Evolutionary conservation across 2,113 vertebrate species (phyloP).

Genomic region (Chitala chitala): DNA sequence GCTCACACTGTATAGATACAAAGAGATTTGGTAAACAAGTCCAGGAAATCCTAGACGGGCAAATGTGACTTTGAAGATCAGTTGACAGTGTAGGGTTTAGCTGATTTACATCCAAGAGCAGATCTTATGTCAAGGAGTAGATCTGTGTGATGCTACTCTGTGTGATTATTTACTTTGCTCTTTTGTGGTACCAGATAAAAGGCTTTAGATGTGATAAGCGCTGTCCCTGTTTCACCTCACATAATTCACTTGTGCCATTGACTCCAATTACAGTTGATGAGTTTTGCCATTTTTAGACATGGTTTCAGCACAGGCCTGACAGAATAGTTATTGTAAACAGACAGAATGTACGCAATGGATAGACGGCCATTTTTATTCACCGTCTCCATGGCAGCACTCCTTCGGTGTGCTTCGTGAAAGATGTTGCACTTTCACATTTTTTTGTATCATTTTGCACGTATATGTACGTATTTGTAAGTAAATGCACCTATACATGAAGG

Average conservation of each 20-base stretch:
- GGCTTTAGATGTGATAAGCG: background rate
- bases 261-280: background rate
- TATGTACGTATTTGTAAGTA: background rate
- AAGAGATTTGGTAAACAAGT: background rate
- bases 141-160: background rate
- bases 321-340: background rate
- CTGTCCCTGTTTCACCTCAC: background rate
- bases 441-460: background rate
- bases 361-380: background rate
- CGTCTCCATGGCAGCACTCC: background rate
- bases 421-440: background rate
- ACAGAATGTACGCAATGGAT: background rate
- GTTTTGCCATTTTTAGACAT: background rate
- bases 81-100: conserved; percentile 9
- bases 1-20: background rate
- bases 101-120: background rate
- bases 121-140: conserved; percentile 19
- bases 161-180: background rate
- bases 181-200: background rate
- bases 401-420: conserved; percentile 1
- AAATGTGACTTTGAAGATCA: background rate
- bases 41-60: background rate
- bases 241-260: background rate
- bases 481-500: background rate
- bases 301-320: background rate